A percentile compares a stretch with the other conserved stretches of the same genome.
phyloP scores from a whole-genome alignment of 2,113 vertebrate genomes.

The Hippocampus zosterae region DNA sequence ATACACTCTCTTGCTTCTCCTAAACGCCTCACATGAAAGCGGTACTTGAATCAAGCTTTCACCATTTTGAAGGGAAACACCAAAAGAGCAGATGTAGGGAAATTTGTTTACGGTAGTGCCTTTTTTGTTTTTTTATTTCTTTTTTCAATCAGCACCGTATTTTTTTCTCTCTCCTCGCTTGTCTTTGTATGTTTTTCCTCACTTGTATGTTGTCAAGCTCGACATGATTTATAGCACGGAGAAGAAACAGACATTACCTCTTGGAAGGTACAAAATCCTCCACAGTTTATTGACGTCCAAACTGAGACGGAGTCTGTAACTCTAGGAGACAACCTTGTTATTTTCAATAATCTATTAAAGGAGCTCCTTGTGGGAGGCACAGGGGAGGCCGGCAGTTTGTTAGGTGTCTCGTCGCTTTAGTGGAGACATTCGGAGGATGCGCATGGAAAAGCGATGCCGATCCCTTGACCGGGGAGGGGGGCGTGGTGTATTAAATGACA shows the following conservation, averaged over 20 bases:
- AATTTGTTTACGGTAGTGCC: conserved; percentile 3
- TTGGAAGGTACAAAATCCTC: conserved; percentile 25
- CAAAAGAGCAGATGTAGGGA: conserved; percentile 2
- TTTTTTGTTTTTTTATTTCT: neutral
- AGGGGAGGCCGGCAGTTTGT: conserved; percentile 38
- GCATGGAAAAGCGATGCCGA: conserved; percentile 52
- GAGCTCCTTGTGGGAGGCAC: conserved; percentile 48
- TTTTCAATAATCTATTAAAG: conserved; percentile 66
- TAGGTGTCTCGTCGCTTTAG: conserved; percentile 57
- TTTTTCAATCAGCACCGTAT: neutral
- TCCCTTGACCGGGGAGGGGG: conserved; percentile 44
- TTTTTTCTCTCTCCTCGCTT: neutral
- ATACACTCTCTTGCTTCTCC: conserved; percentile 10
- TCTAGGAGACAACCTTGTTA: conserved; percentile 64
- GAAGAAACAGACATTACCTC: conserved; percentile 6
- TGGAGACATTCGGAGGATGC: conserved; percentile 49
- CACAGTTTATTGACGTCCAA: conserved; percentile 45
- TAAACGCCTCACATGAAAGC: conserved; percentile 24
- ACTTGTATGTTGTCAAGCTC: neutral
- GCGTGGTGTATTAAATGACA: conserved; percentile 66
- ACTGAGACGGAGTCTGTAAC: conserved; percentile 58
- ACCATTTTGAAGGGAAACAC: conserved; percentile 4
- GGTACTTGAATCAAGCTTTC: conserved; percentile 14
- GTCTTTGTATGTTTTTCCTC: neutral
- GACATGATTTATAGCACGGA: conserved; percentile 11